Conservation (phyloP, 53 echinoderm and acorn worm genomes). For the Arbacia lixula region DNA sequence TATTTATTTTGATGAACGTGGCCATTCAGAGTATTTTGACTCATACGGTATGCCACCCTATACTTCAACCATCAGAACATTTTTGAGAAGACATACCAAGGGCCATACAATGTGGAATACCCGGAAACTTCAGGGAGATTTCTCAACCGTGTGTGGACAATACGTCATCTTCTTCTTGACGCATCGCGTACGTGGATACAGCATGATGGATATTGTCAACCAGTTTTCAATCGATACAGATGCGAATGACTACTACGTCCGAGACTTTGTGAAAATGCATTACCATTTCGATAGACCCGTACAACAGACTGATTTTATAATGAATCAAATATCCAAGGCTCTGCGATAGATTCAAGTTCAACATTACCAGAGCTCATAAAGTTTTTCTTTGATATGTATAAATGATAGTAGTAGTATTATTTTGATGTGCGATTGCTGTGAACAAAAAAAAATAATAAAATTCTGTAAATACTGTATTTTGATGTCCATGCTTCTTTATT, state of each 20-base stretch:
- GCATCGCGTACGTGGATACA: not conserved
- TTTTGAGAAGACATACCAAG: constrained; percentile 4
- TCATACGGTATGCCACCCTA: constrained; percentile 62
- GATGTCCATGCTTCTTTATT: no score
- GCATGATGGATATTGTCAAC: constrained; percentile 1
- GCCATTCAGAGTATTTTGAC: constrained; percentile 63
- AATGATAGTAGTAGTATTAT: no score
- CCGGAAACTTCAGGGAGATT: not conserved
- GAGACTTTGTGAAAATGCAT: constrained; percentile 2
- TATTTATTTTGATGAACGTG: constrained; percentile 45
- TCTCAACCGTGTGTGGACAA: constrained; percentile 16
- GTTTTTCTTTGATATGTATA: no score
- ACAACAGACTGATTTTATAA: not conserved
- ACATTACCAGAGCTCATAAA: no score
- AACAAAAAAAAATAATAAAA: no score
- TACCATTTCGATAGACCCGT: not conserved
- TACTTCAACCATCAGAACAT: not conserved
- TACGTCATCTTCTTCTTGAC: constrained; percentile 10
- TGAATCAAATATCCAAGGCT: not conserved
- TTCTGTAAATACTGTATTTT: no score
- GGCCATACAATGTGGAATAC: not conserved
- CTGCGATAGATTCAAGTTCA: no score
- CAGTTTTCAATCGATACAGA: not conserved
- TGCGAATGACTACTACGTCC: not conserved
- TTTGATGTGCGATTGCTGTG: no score